Conservation (phyloP, 2,797 vertebrate species). For the Sphenopsis melanotis region DNA sequence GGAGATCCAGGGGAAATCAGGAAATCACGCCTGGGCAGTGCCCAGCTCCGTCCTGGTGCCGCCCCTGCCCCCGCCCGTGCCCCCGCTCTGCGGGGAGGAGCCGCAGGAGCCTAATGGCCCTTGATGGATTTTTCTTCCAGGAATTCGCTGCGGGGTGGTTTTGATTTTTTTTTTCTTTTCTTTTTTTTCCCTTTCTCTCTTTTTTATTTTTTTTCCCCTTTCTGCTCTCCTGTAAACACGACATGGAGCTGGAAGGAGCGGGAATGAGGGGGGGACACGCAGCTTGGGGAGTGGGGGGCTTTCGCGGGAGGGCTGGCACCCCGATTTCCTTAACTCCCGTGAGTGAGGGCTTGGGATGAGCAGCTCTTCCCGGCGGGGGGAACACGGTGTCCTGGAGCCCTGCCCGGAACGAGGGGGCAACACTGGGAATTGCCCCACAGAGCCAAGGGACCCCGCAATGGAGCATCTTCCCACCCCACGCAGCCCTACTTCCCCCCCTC, state of each 20-base stretch:
- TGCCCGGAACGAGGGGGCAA: fast-evolving
- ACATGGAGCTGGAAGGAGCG: not conserved
- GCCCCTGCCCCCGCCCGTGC: not conserved
- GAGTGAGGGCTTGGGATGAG: not conserved
- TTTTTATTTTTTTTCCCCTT: not conserved
- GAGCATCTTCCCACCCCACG: not conserved
- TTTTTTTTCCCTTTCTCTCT: fast-evolving
- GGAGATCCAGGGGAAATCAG: not conserved
- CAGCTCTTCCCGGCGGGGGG: not conserved
- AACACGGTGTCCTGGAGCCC: not conserved
- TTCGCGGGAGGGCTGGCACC: not conserved
- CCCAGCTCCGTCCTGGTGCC: not conserved
- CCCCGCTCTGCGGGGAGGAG: not conserved
- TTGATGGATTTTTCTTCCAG: conserved; percentile 36
- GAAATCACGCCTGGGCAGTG: not conserved
- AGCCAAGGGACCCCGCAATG: not conserved
- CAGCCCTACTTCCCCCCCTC: no score
- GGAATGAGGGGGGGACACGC: not conserved
- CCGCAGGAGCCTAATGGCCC: conserved; percentile 3
- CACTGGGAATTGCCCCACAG: not conserved
- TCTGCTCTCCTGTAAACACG: not conserved
- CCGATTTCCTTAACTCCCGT: not conserved
- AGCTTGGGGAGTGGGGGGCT: no score
- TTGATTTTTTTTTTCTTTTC: no score
- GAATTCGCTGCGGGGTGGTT: not conserved